A percentile compares a stretch with the other conserved stretches of the same genome.
These are phyloP conservation scores for Acrobasis suavella DNA, from an alignment of 2,888 invertebrate species.

Conservation along the genomic window DNA sequence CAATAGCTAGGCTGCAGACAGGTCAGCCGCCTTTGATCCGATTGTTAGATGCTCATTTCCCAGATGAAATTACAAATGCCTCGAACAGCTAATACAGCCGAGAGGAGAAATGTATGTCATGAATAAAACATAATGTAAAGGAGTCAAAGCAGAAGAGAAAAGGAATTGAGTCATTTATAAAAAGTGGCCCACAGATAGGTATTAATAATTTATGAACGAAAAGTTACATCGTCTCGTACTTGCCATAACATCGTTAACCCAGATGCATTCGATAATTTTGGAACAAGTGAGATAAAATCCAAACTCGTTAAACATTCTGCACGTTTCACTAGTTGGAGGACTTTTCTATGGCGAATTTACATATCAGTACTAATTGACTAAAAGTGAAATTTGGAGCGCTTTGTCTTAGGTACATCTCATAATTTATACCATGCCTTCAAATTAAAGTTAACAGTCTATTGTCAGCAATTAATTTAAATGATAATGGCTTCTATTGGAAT, in stretches of 20 bases:
- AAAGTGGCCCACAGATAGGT: constrained; percentile 40
- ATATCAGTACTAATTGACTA: constrained; percentile 12
- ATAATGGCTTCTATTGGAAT: not conserved
- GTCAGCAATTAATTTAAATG: not conserved
- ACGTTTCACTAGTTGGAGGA: constrained; percentile 8
- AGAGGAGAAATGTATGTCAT: constrained; percentile 48
- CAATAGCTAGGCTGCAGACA: constrained; percentile 64
- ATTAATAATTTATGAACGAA: constrained; percentile 44
- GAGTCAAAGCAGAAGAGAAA: constrained; percentile 29
- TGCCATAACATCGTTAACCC: constrained; percentile 57
- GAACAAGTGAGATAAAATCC: constrained; percentile 38
- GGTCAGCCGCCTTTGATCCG: constrained; percentile 73
- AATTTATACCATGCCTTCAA: constrained; percentile 2
- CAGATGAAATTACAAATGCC: constrained; percentile 69
- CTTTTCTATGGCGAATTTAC: constrained; percentile 5
- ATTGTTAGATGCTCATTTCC: constrained; percentile 68
- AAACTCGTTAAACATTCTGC: constrained; percentile 35
- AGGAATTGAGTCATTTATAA: constrained; percentile 33
- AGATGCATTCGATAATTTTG: constrained; percentile 47
- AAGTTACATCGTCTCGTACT: constrained; percentile 38
- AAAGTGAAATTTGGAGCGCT: constrained; percentile 40
- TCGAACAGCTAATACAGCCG: constrained; percentile 46
- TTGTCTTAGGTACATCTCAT: constrained; percentile 17
- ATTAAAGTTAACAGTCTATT: not conserved
- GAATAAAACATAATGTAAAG: constrained; percentile 51